Conservation (phyloP, 2,888 invertebrate species). For the Trilocha varians region DNA sequence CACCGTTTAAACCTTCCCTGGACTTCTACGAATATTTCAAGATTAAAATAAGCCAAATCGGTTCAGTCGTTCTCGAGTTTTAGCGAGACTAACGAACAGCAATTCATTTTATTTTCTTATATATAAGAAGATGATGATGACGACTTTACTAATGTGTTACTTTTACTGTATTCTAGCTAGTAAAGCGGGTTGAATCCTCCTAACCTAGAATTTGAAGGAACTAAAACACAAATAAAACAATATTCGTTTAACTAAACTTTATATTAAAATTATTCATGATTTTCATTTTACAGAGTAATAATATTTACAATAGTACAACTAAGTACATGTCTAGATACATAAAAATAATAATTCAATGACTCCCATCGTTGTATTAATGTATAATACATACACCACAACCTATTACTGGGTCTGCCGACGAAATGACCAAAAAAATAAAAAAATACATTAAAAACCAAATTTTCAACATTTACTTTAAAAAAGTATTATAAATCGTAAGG, state of each 20-base stretch:
- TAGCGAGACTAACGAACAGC: too few species aligned
- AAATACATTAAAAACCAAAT: background rate
- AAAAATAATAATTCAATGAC: conserved; percentile 68
- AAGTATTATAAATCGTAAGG: background rate
- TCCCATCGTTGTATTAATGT: conserved; percentile 62
- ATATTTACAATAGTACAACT: conserved; percentile 71
- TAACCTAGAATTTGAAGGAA: too few species aligned
- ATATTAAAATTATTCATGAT: conserved; percentile 71
- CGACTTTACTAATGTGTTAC: too few species aligned
- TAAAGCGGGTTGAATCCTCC: too few species aligned
- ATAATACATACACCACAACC: conserved; percentile 49
- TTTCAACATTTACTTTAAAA: background rate
- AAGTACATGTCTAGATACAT: conserved; percentile 65
- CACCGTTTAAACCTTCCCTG: too few species aligned
- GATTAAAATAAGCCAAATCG: too few species aligned
- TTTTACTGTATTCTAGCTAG: too few species aligned
- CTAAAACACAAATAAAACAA: conserved; percentile 53
- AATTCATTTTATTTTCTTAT: too few species aligned
- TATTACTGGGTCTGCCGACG: conserved; percentile 36
- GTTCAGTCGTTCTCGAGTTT: too few species aligned
- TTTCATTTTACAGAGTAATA: conserved; percentile 70
- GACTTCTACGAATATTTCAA: too few species aligned
- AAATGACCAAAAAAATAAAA: conserved; percentile 25
- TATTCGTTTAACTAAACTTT: conserved; percentile 67
- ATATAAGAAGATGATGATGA: too few species aligned